These are phyloP conservation scores for Pissodes strobi DNA, from an alignment of 1,140 invertebrate species.

Conservation along the genomic window DNA sequence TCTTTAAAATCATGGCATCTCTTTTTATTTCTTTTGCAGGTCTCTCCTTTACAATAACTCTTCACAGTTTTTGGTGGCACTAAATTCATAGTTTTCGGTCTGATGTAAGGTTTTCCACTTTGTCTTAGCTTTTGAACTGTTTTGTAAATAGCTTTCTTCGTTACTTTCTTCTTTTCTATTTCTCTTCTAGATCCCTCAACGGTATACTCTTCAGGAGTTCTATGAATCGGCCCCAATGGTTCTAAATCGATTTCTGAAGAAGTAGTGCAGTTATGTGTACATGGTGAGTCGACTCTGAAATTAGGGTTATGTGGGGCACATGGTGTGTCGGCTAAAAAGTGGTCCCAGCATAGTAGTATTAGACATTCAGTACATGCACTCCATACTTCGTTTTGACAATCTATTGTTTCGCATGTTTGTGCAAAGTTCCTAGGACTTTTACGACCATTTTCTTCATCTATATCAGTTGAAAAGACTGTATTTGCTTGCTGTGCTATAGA, in stretches of 20 bases:
- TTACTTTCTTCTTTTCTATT: not conserved
- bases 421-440: no score
- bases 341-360: conserved; percentile 18
- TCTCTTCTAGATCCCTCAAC: conserved; percentile 2
- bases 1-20: not conserved
- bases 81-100: not conserved
- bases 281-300: no score
- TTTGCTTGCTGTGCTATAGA: no score
- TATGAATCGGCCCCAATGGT: no score
- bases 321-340: conserved; percentile 10
- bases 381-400: conserved; percentile 9
- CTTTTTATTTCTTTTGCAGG: not conserved
- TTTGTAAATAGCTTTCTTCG: not conserved
- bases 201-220: conserved; percentile 6
- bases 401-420: conserved; percentile 11
- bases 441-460: no score
- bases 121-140: not conserved
- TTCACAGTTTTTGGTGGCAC: not conserved
- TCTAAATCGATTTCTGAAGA: no score
- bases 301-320: not conserved
- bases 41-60: not conserved
- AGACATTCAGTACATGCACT: conserved; percentile 8
- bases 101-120: not conserved
- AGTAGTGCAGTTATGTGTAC: not conserved
- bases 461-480: no score